These are phyloP conservation scores for Syngnathus typhle DNA, from an alignment of 2,113 vertebrate species.

Conservation along the genomic window DNA sequence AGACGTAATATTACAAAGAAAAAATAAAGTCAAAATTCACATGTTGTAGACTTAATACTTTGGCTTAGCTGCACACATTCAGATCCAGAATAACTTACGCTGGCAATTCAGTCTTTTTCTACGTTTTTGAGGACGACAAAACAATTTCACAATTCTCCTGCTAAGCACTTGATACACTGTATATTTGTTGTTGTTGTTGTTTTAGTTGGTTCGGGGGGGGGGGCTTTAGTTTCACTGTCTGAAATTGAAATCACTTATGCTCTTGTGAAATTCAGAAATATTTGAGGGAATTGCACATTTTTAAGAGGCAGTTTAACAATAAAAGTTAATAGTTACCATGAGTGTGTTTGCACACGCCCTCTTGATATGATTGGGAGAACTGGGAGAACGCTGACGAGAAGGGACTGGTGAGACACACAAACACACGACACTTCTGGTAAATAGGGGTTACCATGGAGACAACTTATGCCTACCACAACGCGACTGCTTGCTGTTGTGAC, in stretches of 20 bases:
- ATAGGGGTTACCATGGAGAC: too few relatives aligned
- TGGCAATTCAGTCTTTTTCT: neutral
- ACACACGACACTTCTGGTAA: neutral
- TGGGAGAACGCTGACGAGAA: constrained; percentile 44
- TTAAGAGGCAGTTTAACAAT: constrained; percentile 65
- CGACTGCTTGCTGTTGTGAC: too few relatives aligned
- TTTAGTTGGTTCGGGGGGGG: neutral
- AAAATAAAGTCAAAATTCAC: neutral
- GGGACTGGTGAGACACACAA: constrained; percentile 38
- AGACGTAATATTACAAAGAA: neutral
- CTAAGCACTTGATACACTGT: constrained; percentile 56
- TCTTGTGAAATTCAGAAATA: constrained; percentile 39
- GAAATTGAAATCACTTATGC: constrained; percentile 59
- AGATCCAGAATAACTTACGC: too few relatives aligned
- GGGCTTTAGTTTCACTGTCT: constrained; percentile 45
- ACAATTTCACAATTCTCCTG: constrained; percentile 22
- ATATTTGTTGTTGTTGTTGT: constrained; percentile 31
- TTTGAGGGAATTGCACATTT: constrained; percentile 67
- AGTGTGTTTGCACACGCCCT: neutral
- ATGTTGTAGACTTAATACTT: neutral
- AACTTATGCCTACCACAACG: too few relatives aligned
- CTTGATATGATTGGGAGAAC: neutral
- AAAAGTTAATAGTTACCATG: constrained; percentile 64
- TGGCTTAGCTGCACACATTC: neutral
- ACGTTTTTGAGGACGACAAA: neutral